These are phyloP conservation scores for Zosterops hypoxanthus DNA, from an alignment of 2,113 vertebrate genomes.

Conservation along the genomic window DNA sequence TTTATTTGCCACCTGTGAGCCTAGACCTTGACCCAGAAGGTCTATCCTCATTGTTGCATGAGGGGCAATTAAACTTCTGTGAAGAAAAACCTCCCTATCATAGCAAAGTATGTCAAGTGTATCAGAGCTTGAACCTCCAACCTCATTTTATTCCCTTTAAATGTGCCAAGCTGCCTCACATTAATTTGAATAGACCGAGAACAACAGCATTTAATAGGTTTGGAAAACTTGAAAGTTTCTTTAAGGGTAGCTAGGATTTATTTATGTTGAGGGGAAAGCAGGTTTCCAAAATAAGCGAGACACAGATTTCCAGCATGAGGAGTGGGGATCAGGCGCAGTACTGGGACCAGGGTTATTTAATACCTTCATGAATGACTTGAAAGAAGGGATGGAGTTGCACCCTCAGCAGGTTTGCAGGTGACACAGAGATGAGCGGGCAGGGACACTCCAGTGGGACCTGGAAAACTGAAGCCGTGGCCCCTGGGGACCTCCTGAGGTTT, in stretches of 20 bases:
- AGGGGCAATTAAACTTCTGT: slow-evolving; percentile 38
- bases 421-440: background rate
- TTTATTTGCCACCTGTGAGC: background rate
- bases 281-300: background rate
- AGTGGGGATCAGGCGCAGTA: background rate
- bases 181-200: slow-evolving; percentile 1
- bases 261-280: background rate
- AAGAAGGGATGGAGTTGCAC: background rate
- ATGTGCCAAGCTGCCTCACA: background rate
- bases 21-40: slow-evolving; percentile 12
- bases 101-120: slow-evolving; percentile 6
- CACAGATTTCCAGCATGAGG: background rate
- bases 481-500: background rate
- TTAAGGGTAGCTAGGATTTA: background rate
- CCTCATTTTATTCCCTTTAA: background rate
- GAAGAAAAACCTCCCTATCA: background rate
- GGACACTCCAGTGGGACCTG: background rate
- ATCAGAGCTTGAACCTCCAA: background rate
- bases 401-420: background rate
- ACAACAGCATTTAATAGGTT: background rate
- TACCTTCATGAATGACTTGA: background rate
- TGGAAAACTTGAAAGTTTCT: background rate
- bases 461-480: background rate
- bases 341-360: background rate
- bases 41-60: background rate